Evolutionary conservation across 2,797 vertebrate genomes (phyloP).

Genomic region (Pantherophis vulpinus): DNA sequence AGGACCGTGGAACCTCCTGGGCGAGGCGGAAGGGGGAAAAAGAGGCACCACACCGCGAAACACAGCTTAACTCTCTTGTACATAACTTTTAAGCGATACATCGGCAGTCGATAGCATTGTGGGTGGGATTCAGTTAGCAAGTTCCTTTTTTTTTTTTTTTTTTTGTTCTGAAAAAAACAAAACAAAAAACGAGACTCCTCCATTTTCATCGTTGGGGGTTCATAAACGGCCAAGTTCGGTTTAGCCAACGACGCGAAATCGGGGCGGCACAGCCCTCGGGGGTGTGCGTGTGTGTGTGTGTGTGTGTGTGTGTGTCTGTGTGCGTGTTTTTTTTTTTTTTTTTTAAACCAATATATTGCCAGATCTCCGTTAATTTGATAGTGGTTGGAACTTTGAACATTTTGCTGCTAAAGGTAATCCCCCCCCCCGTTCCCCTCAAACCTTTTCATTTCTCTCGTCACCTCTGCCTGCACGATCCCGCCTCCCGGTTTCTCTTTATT

Average conservation of each 20-base stretch:
- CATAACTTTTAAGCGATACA: constrained; percentile 78
- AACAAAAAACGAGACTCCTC: constrained; percentile 48
- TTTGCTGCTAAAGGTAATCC: constrained; percentile 77
- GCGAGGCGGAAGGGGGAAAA: constrained; percentile 16
- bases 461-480: constrained; percentile 69
- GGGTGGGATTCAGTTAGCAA: constrained; percentile 60
- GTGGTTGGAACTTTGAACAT: constrained; percentile 76
- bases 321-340: constrained; percentile 1
- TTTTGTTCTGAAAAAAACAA: constrained; percentile 42
- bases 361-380: constrained; percentile 74
- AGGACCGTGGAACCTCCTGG: constrained; percentile 39
- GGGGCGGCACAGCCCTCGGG: constrained; percentile 67
- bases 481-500: constrained; percentile 23
- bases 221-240: constrained; percentile 66
- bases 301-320: not conserved
- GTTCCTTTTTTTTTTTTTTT: constrained; percentile 41
- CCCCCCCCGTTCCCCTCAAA: constrained; percentile 17
- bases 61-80: constrained; percentile 71
- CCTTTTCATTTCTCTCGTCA: constrained; percentile 33
- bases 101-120: constrained; percentile 57
- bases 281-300: constrained; percentile 4
- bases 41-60: not conserved
- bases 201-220: constrained; percentile 66
- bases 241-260: constrained; percentile 70
- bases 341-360: constrained; percentile 30